Evolutionary conservation across 2,888 invertebrate genomes (phyloP), one percentile per base, ranked within the genome.

Genomic region (Drosophila histrio): DNA sequence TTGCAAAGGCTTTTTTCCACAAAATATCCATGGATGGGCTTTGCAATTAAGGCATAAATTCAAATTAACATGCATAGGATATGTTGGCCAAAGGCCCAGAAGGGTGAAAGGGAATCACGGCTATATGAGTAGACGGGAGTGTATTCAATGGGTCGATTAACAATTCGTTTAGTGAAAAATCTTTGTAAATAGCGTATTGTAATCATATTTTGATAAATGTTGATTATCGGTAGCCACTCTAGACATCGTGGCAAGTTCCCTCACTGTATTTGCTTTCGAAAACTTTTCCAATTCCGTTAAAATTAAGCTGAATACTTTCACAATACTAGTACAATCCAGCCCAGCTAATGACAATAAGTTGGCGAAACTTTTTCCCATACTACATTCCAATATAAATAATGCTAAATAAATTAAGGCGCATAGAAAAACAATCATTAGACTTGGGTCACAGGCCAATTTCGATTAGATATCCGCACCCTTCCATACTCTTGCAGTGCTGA

Each of bases 391-490:
- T 72, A 70, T 63, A 62, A 77, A 80, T 68, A 82, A 87, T 80
- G 66, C 64, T 77, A 75, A 82, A 82, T 87, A 83, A 80, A 82
- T 80, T 75, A 67, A 43, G 66, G 41, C 72, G 47, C 68, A 80
- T 87, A 47, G 70, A 69, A 81, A 87, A 85, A 82, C 85, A 84
- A 85, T 84, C 87, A 85, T 87, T 85, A 77, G 79, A 77, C 67
- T 75, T 71, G 54, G 57, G 22, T 28, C 50, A 57, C 39, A 57
- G 38, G 56, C 64, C 82, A 69, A 84, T 82, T 82, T 84, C 81
- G 75, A 87, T 83, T 77, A 86, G 54, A 68, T 46, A 43, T 49
- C 34, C 49, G 38, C 52, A 60, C 49, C 34, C 38, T 21, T 38
- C 19, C 26, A 28, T 15, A 36, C 6, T 4, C 2, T 15, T 17